A percentile compares a stretch with the other conserved stretches of the same genome.
phyloP scores from a whole-genome alignment of 2,888 invertebrate genomes.

The Gastracanthus pulcherrimus region DNA sequence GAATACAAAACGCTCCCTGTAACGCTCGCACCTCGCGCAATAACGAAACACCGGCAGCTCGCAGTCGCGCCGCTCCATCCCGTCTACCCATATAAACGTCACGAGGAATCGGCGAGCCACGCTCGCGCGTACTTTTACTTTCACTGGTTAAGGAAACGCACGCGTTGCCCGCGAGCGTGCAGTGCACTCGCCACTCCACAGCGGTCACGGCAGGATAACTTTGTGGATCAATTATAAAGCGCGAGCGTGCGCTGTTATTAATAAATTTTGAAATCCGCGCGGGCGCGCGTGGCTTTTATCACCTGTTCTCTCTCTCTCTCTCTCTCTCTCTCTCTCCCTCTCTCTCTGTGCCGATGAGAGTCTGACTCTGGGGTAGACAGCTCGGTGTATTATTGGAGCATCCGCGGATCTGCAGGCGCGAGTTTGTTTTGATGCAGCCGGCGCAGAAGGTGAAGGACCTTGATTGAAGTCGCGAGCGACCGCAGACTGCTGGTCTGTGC shows the following conservation, averaged over 20 bases:
- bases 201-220: slow-evolving; percentile 71
- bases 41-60: neutral
- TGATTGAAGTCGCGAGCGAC: slow-evolving; percentile 5
- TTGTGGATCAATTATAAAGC: slow-evolving; percentile 72
- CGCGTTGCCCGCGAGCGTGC: too few species aligned
- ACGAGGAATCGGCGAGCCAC: slow-evolving; percentile 16
- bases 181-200: neutral
- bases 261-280: slow-evolving; percentile 66
- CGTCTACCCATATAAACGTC: neutral
- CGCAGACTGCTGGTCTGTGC: neutral
- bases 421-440: neutral
- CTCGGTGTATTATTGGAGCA: neutral
- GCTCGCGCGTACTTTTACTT: slow-evolving; percentile 67
- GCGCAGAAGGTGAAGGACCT: slow-evolving; percentile 1
- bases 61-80: neutral
- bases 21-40: neutral
- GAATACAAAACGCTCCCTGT: too few species aligned
- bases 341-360: neutral
- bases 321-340: neutral
- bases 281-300: slow-evolving; percentile 34
- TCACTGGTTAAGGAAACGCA: slow-evolving; percentile 68
- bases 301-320: neutral
- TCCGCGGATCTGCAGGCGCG: too few species aligned
- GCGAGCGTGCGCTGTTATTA: slow-evolving; percentile 66
- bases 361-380: neutral